phyloP scores from a whole-genome alignment of 2,113 vertebrate species.

The Dromas ardeola region DNA sequence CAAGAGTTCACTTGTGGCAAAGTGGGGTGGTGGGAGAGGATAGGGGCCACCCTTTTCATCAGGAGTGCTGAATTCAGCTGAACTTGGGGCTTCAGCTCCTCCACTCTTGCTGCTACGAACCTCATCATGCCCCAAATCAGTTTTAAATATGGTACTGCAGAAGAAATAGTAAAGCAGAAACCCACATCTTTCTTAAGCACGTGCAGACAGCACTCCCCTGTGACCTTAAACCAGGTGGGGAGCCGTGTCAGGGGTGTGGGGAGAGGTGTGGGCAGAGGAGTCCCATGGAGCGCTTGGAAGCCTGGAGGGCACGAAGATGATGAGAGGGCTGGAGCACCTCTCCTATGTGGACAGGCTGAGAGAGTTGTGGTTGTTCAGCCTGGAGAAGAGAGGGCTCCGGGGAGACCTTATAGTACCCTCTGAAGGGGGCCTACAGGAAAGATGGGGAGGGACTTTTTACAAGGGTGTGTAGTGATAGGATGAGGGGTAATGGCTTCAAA shows the following conservation, averaged over 20 bases:
- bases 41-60: not conserved
- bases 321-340: not conserved
- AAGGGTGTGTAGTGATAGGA: not conserved
- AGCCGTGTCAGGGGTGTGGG: not conserved
- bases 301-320: not conserved
- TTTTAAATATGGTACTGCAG: not conserved
- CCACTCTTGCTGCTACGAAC: not conserved
- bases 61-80: not conserved
- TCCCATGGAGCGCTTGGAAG: not conserved
- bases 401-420: not conserved
- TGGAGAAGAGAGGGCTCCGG: not conserved
- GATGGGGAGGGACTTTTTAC: not conserved
- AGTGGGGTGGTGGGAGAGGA: not conserved
- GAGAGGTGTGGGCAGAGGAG: not conserved
- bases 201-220: not conserved
- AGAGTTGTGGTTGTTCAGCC: not conserved
- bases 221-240: not conserved
- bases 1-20: not conserved
- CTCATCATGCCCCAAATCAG: rapidly evolving
- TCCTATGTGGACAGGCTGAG: not conserved
- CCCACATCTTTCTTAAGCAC: rapidly evolving
- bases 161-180: not conserved
- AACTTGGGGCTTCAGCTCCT: not conserved
- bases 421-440: not conserved
- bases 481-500: not conserved